phyloP scores from a whole-genome alignment of 2,113 vertebrate genomes.

The Micromys minutus region DNA sequence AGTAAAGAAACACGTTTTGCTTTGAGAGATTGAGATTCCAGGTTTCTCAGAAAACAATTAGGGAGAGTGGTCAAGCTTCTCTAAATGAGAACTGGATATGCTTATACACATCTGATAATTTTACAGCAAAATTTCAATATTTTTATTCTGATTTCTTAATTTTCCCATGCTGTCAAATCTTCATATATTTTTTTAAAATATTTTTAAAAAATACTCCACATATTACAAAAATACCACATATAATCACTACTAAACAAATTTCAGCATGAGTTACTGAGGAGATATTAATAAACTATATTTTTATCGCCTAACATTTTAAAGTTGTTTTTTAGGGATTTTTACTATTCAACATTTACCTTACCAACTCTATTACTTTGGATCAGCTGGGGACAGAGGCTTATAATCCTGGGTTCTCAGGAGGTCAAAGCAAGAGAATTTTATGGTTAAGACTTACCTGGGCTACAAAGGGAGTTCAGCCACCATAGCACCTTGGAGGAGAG shows the following conservation, averaged over 20 bases:
- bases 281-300: neutral
- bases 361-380: neutral
- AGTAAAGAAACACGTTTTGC: neutral
- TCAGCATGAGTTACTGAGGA: neutral
- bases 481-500: neutral
- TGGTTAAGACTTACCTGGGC: neutral
- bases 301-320: neutral
- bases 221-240: neutral
- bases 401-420: neutral
- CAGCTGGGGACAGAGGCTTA: neutral
- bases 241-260: neutral
- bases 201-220: neutral
- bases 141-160: neutral
- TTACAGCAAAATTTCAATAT: neutral
- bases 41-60: neutral
- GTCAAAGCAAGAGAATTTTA: neutral
- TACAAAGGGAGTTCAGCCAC: neutral
- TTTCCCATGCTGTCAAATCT: neutral
- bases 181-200: neutral
- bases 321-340: neutral
- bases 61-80: neutral
- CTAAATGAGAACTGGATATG: neutral
- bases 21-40: neutral
- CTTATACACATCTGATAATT: neutral
- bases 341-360: neutral